Evolutionary conservation across 2,888 invertebrate species (phyloP), one percentile per base, ranked within the genome.

Genomic region (Heteromurus nitidus): DNA sequence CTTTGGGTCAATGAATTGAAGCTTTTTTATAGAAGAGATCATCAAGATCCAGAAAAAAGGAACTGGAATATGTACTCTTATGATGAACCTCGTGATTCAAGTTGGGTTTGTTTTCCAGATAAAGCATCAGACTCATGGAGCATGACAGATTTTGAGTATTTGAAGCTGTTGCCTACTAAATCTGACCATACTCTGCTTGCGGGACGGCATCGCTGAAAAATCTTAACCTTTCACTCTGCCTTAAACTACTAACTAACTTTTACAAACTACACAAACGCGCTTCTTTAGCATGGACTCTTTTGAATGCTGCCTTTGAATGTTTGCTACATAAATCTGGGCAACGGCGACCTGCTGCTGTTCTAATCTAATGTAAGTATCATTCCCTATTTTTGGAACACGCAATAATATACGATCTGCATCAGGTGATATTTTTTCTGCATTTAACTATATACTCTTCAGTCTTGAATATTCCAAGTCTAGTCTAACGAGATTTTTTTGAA

Each of bases 1-100:
- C 2, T 74, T 74, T 65, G 65, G 26, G 44, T 22, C 42, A 26
- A 7, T 44, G 7, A 47, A 47, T 11, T 47, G 11, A 47, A 47
- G 7, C 36, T 5, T 13, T 9, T 36, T 36, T 13, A 36, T 9
- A 9, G 36, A 36, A 36, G 13, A 36, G 36, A 36, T 36, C 36
- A 36, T 36, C 13, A n/a, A n/a, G n/a, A n/a, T n/a, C n/a, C n/a
- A n/a, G n/a, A n/a, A n/a, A n/a, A 64, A 16, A 64, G 20, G 16
- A 7, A 11, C 28, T 64, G 16, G 7, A 31, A 65, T 65, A 36
- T 2, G 47, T 22, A 67, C 44, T 5, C 9, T 5, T 55, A 24
- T n/a, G n/a, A n/a, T n/a, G n/a, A n/a, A n/a, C n/a, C n/a, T n/a
- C 55, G 5, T 55, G 3, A 18, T 55, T 18, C 13, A 55, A 22